Evolutionary conservation across 1,140 invertebrate species (phyloP).

Genomic region (Oncopeltus fasciatus): DNA sequence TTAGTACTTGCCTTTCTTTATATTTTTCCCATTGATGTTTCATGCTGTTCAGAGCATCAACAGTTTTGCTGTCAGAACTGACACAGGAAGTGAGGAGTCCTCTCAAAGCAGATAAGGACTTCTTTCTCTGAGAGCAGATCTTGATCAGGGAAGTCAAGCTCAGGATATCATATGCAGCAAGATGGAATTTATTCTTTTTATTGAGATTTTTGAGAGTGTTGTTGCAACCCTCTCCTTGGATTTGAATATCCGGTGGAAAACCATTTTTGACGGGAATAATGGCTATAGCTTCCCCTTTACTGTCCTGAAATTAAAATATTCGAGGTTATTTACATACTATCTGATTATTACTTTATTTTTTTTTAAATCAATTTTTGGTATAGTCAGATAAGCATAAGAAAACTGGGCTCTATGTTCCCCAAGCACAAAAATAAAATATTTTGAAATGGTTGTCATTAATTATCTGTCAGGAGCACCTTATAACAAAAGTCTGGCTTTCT

Average conservation of each 20-base stretch:
- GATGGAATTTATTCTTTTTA: slow-evolving; percentile 9
- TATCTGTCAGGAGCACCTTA: no score
- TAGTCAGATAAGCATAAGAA: no score
- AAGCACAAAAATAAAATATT: no score
- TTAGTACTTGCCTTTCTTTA: neutral
- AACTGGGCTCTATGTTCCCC: no score
- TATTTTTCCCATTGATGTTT: slow-evolving; percentile 2
- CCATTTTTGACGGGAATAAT: neutral
- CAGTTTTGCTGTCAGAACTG: neutral
- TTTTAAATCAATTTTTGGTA: no score
- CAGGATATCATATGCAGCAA: slow-evolving; percentile 8
- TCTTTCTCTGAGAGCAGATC: neutral
- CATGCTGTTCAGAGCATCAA: neutral
- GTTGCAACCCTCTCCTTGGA: neutral
- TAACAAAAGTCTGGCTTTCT: no score
- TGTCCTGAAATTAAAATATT: neutral
- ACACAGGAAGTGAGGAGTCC: neutral
- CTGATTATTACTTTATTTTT: no score
- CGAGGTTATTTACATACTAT: no score
- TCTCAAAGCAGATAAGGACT: neutral
- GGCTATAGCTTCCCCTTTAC: neutral
- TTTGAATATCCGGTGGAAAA: neutral
- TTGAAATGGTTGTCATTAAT: no score
- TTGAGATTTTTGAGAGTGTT: neutral
- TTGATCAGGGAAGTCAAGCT: slow-evolving; percentile 5